Base-by-base conservation (phyloP, 2,113 vertebrate genomes). In the Hylia prasina region DNA sequence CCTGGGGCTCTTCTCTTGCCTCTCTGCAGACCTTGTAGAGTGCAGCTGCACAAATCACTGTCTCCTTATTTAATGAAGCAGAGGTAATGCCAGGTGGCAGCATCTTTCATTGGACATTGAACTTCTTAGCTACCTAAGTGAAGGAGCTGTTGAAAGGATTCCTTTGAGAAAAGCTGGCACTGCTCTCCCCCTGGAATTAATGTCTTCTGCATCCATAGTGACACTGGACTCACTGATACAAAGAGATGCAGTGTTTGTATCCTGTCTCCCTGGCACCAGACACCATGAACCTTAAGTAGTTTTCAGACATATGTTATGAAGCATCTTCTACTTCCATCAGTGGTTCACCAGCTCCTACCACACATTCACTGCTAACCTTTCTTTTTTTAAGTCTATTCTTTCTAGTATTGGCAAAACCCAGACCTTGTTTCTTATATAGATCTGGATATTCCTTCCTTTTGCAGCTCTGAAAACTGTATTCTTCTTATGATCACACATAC, bases 131-230 rank as follows among this genome's bases (percentile, higher is more conserved):
- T 93, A 94, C 92, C 90, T 93, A 93, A 72, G 85, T 82, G 82
- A 69, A 89, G 54, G 82, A 91, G 66, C 73, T 78, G 54, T 79
- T 96, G 94, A 95, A 94, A 92, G 93, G 94, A 91, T 93, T 91
- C 84, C 82, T 94, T 94, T 95, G 92, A 96, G 85, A 90, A 91
- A 94, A 95, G 75, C 6, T 97, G 96, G 93, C 95, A 90, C 33
- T 66, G 60, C 42, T 82, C 30, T 92, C 71, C 58, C 87, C 25
- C 50, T 94, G 87, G 93, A 94, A 93, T 96, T 92, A 76, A 63
- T 35, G 71, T 93, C 93, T 95, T 50, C 64, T 87, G 90, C 93
- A 80, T 96, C 75, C 87, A 77, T 57, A 96, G 94, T 91, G 95
- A 95, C 89, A 94, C 42, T 69, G 84, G 56, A 25, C 57, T 87